phyloP scores from a whole-genome alignment of 2,888 invertebrate species.

The Trachelus stipa region DNA sequence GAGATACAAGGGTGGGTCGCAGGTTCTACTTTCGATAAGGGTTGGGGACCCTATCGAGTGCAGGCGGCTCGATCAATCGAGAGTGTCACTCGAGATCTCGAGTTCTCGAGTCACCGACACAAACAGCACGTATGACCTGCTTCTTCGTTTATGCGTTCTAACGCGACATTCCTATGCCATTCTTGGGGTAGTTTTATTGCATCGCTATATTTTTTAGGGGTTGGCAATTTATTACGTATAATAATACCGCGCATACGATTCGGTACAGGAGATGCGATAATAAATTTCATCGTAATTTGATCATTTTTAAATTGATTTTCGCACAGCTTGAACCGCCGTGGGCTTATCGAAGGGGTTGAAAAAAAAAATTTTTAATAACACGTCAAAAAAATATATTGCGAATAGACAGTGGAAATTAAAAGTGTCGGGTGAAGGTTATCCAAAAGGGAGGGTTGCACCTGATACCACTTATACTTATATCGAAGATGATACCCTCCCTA shows the following conservation, averaged over 20 bases:
- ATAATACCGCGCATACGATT: background rate
- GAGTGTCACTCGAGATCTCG: background rate
- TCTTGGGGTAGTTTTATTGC: background rate
- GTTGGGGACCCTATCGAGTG: background rate
- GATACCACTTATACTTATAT: background rate
- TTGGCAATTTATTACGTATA: background rate
- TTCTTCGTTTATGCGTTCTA: background rate
- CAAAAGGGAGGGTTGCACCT: background rate
- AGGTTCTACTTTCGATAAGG: background rate
- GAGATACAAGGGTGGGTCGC: background rate
- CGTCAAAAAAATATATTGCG: background rate
- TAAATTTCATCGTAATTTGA: background rate
- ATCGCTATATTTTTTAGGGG: background rate
- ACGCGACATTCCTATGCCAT: background rate
- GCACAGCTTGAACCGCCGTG: background rate
- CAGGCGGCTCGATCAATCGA: background rate
- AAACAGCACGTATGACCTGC: background rate
- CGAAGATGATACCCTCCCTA: background rate
- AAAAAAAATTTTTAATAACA: background rate
- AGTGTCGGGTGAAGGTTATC: background rate
- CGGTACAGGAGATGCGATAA: background rate
- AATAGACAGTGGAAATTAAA: background rate
- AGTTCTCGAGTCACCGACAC: background rate
- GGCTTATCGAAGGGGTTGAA: background rate
- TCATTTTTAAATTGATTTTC: background rate